These are phyloP conservation scores for Cheilosia urbana DNA, from an alignment of 2,888 invertebrate genomes.

Conservation along the genomic window DNA sequence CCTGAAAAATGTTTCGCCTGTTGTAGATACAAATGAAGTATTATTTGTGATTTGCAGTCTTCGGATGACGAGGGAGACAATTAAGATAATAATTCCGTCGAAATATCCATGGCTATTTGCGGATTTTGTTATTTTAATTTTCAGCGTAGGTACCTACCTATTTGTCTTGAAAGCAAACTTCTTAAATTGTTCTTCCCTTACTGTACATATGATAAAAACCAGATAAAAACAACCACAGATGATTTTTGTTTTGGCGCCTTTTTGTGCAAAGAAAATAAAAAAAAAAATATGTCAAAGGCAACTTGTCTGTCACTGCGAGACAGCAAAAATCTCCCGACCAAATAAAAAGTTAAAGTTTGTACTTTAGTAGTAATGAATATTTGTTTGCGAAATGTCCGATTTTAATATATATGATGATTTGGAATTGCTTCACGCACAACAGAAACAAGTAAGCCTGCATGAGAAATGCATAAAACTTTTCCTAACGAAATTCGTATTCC, in stretches of 20 bases:
- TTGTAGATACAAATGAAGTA: too few relatives aligned
- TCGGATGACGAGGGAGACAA: too few relatives aligned
- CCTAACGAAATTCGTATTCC: not conserved
- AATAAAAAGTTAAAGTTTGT: not conserved
- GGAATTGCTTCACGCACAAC: conserved; percentile 80
- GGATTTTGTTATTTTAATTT: too few relatives aligned
- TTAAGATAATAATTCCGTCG: too few relatives aligned
- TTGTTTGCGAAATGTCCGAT: conserved; percentile 76
- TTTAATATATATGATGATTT: conserved; percentile 81
- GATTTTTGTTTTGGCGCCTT: conserved; percentile 5
- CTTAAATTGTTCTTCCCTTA: not conserved
- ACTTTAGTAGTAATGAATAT: not conserved
- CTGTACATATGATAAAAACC: not conserved
- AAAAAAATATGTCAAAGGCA: not conserved
- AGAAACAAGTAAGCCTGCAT: conserved; percentile 78
- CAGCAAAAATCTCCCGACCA: not conserved
- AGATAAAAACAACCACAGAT: not conserved
- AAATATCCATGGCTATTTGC: too few relatives aligned
- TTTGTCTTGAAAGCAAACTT: too few relatives aligned
- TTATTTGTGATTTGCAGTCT: too few relatives aligned
- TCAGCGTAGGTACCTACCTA: too few relatives aligned
- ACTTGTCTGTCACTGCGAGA: not conserved
- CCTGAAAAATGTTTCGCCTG: too few relatives aligned
- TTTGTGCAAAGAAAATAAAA: conserved; percentile 6
- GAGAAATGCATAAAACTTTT: not conserved